These are phyloP conservation scores for Zonitis immaculata DNA, from an alignment of 2,888 invertebrate genomes.

Conservation along the genomic window DNA sequence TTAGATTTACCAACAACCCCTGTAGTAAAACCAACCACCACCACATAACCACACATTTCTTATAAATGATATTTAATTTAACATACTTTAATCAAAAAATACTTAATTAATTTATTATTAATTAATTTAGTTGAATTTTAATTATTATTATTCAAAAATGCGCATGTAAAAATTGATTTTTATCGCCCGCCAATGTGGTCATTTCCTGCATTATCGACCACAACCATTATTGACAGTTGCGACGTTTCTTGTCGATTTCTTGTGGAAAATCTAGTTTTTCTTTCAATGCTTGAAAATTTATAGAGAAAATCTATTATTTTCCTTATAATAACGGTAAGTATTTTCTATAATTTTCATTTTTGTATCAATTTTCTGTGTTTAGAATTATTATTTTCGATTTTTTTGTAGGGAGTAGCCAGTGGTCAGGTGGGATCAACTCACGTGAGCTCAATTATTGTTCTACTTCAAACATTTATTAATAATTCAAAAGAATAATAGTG, in stretches of 20 bases:
- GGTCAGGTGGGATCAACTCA: slow-evolving; percentile 6
- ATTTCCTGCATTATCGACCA: not conserved
- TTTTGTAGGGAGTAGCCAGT: not conserved
- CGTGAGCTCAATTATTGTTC: slow-evolving; percentile 12
- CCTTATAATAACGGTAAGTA: not conserved
- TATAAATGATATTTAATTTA: too few relatives aligned
- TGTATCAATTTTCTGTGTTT: not conserved
- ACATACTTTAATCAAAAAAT: too few relatives aligned
- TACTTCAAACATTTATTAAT: not conserved
- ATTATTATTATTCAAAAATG: not conserved
- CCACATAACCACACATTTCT: too few relatives aligned
- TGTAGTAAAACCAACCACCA: too few relatives aligned
- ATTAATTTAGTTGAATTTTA: too few relatives aligned
- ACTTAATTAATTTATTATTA: too few relatives aligned
- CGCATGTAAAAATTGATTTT: not conserved
- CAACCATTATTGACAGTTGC: not conserved
- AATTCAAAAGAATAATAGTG: too few relatives aligned
- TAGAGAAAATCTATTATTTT: not conserved
- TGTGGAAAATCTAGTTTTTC: not conserved
- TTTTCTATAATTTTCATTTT: not conserved
- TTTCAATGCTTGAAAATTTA: not conserved
- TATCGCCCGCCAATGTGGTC: not conserved
- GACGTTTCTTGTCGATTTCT: not conserved
- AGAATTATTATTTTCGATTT: not conserved
- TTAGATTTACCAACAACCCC: not conserved